Evolutionary conservation across 2,888 invertebrate species (phyloP), one percentile per base, ranked within the genome.

Genomic region (Melieria omissa): DNA sequence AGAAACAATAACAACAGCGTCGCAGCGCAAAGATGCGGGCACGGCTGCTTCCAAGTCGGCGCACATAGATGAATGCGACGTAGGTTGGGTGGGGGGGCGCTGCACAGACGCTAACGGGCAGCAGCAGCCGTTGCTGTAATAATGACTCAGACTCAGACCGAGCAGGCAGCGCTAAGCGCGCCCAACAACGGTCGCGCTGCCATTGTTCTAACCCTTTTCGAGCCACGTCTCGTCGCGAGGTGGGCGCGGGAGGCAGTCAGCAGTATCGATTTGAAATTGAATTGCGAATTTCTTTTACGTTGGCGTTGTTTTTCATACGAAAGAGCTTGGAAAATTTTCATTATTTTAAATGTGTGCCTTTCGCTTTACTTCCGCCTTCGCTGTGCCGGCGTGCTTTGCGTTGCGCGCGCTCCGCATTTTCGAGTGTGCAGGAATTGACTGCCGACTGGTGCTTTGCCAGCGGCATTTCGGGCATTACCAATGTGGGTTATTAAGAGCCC

Each of bases 241-340:
- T 5, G 52, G 6, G 52, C 14, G 52, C 14, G 52, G 12, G 52
- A 0, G 12, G 12, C 12, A 49, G 9, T 1, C 49, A 49, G 8
- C 8, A 49, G 71, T 77, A 79, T 79, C 76, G 78, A 79, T 78
- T 76, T 74, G 72, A 74, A 75, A 77, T 75, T 73, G 72, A 76
- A 77, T 72, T 74, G 54, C 64, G 71, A 61, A 55, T 45, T 70
- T 68, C 10, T 70, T 52, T 52, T 45, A 41, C 5, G 29, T 72
- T 58, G 60, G 14, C 42, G 54, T 54, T 68, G 55, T 45, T 29
- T 67, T 66, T 64, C 66, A 68, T 60, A 10, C 45, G 45, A 55
- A 52, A 55, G 29, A 45, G 47, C 47, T 71, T 55, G 63, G 42
- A 66, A 71, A 74, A 74, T 65, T 74, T 77, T 75, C 73, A 76